These are phyloP conservation scores for Brachyalestes nurse DNA, from an alignment of 2,797 vertebrate species.

Conservation along the genomic window DNA sequence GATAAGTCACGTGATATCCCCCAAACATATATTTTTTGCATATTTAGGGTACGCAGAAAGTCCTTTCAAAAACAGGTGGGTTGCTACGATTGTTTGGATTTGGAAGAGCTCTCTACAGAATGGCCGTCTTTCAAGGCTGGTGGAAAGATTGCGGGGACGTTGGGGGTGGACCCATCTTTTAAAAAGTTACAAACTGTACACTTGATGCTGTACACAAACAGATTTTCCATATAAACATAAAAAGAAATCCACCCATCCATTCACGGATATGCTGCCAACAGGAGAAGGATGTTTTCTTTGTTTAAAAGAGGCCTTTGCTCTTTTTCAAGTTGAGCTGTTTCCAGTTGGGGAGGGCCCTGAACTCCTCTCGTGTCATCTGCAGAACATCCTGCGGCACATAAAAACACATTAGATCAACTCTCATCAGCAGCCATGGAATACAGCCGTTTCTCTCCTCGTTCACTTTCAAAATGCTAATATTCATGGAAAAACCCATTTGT, in stretches of 20 bases:
- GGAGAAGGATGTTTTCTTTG: not conserved
- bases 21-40: not conserved
- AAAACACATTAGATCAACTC: not conserved
- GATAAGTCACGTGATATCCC: slow-evolving; percentile 4
- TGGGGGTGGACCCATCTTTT: not conserved
- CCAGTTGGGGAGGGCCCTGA: slow-evolving; percentile 81
- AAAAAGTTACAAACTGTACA: slow-evolving; percentile 48
- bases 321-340: slow-evolving; percentile 85
- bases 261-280: slow-evolving; percentile 31
- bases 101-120: slow-evolving; percentile 26
- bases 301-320: slow-evolving; percentile 80
- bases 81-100: slow-evolving; percentile 16
- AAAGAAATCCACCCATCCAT: slow-evolving; percentile 8
- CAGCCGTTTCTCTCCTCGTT: not conserved
- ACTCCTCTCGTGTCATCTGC: slow-evolving; percentile 80
- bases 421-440: slow-evolving; percentile 3
- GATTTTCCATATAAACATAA: slow-evolving; percentile 22
- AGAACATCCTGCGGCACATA: slow-evolving; percentile 73
- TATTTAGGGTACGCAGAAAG: slow-evolving; percentile 20
- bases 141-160: no score
- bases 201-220: slow-evolving; percentile 55
- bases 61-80: not conserved
- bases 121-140: not conserved
- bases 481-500: slow-evolving; percentile 1
- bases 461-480: slow-evolving; percentile 1